Evolutionary conservation across 2,797 vertebrate genomes (phyloP).

Genomic region (Hypotaenidia okinawae): DNA sequence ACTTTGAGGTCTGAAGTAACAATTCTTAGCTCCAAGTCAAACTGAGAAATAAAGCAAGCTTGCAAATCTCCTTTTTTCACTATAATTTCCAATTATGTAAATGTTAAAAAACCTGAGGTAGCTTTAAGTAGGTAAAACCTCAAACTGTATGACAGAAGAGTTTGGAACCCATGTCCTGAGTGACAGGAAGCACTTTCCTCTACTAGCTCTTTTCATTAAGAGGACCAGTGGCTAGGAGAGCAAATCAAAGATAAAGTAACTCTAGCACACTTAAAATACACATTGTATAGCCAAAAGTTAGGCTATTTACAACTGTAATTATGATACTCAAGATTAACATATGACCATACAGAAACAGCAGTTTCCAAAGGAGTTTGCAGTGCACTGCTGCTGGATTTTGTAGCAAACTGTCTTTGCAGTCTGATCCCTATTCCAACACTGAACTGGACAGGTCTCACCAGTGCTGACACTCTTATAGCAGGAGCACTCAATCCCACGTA

Average conservation of each 20-base stretch:
- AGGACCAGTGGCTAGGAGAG: background rate
- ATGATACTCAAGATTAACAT: fast-evolving
- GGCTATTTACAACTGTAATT: background rate
- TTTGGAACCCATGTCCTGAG: background rate
- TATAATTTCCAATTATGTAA: background rate
- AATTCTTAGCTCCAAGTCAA: background rate
- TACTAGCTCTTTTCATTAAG: background rate
- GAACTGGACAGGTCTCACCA: background rate
- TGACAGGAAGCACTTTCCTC: background rate
- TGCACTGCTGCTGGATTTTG: background rate
- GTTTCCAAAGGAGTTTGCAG: background rate
- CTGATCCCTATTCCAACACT: fast-evolving
- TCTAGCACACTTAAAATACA: background rate
- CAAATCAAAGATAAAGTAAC: background rate
- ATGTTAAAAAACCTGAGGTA: too few relatives aligned
- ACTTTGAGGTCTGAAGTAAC: background rate
- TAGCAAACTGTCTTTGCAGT: background rate
- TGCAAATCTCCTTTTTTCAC: background rate
- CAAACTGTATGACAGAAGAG: background rate
- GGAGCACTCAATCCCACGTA: conserved; percentile 38
- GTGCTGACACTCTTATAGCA: too few relatives aligned
- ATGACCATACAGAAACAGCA: fast-evolving
- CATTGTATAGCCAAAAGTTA: background rate
- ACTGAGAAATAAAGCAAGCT: background rate
- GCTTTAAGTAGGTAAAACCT: background rate